These are phyloP conservation scores for Pithys albifrons DNA, from an alignment of 2,113 vertebrate genomes.

Conservation along the genomic window DNA sequence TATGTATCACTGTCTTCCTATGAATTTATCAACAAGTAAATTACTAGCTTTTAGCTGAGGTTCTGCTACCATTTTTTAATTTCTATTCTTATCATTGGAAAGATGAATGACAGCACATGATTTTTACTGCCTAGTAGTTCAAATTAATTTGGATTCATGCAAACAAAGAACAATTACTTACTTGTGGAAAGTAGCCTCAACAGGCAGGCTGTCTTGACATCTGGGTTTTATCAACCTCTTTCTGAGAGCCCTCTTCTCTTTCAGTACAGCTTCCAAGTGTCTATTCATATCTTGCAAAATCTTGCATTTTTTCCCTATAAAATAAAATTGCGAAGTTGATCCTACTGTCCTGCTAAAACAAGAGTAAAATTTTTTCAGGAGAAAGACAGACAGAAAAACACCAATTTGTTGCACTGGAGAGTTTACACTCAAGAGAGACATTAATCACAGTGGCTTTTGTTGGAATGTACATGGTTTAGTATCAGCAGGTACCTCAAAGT, in stretches of 20 bases:
- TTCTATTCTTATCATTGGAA: neutral
- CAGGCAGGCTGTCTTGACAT: conserved; percentile 82
- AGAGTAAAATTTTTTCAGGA: neutral
- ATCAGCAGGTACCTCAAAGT: neutral
- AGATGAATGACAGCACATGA: neutral
- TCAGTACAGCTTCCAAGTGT: conserved; percentile 87
- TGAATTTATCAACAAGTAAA: neutral
- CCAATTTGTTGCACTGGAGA: neutral
- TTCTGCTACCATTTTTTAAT: neutral
- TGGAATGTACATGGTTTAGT: neutral
- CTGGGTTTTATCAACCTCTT: conserved; percentile 83
- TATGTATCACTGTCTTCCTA: neutral
- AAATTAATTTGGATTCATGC: neutral
- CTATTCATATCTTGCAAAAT: conserved; percentile 81
- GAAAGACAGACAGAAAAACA: neutral
- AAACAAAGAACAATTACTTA: conserved; percentile 42
- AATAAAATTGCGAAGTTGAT: neutral
- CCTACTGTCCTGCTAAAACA: neutral
- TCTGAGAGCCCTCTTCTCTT: conserved; percentile 80
- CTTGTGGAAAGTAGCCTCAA: conserved; percentile 87
- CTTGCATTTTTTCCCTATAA: conserved; percentile 78
- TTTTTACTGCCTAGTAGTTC: neutral
- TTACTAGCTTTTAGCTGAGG: neutral
- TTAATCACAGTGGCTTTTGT: neutral
- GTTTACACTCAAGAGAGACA: neutral